Percentiles rank a stretch among this genome's conserved stretches.
Conservation (phyloP, 1,140 invertebrate genomes). For the Cyrtorhinus lividipennis region DNA sequence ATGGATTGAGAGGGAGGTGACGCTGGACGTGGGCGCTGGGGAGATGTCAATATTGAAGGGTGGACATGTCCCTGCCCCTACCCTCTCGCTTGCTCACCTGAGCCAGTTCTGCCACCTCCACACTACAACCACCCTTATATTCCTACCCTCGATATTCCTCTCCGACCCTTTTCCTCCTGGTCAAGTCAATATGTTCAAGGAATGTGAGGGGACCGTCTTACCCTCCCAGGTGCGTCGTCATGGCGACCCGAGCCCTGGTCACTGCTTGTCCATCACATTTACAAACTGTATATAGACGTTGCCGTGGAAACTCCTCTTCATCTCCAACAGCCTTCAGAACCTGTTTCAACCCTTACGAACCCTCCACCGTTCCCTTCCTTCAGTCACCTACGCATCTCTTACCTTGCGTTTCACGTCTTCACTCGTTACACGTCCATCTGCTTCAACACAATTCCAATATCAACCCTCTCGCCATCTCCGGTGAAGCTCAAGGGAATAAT, state of each 20-base stretch:
- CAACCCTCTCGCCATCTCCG: too few species aligned
- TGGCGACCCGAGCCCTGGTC: conserved; percentile 7
- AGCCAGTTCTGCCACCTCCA: background rate
- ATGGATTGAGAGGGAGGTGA: background rate
- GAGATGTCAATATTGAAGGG: conserved; percentile 8
- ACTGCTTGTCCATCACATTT: conserved; percentile 14
- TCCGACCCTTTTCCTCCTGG: background rate
- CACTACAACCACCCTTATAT: background rate
- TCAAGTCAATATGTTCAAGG: conserved; percentile 15
- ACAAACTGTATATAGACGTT: conserved; percentile 14
- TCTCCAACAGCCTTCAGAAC: background rate
- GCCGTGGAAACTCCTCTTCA: background rate
- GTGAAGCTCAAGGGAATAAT: too few species aligned
- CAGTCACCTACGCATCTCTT: background rate
- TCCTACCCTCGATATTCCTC: background rate
- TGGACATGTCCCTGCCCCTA: background rate
- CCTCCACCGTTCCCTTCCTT: background rate
- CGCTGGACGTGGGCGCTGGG: background rate
- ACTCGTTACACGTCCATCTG: background rate
- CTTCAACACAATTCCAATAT: background rate
- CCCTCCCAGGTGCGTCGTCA: conserved; percentile 3
- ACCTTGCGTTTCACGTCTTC: conserved; percentile 5
- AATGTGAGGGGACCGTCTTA: conserved; percentile 3
- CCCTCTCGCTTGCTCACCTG: background rate
- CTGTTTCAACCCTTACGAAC: background rate